Percentiles rank a stretch among this genome's conserved stretches.
Conservation (phyloP, 2,888 invertebrate genomes). For the Hyppa rectilinea region DNA sequence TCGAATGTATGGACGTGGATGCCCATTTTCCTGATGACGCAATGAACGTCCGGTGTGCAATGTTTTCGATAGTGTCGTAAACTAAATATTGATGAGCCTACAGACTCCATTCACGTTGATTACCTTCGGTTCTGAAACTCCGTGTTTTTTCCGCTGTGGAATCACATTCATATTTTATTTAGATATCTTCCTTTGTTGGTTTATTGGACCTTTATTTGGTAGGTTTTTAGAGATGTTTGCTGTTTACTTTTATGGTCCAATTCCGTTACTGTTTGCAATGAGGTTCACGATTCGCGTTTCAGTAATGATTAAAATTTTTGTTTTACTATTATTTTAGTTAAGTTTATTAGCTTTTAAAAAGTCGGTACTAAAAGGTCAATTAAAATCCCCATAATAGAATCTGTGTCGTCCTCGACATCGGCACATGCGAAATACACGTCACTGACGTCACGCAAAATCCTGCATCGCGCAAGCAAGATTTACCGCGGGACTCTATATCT, state of each 20-base stretch:
- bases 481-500: too few relatives aligned
- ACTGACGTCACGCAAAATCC: too few relatives aligned
- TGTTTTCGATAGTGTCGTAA: slow-evolving; percentile 35
- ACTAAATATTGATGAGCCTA: slow-evolving; percentile 54
- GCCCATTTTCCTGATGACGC: slow-evolving; percentile 30
- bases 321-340: too few relatives aligned
- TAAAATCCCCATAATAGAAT: too few relatives aligned
- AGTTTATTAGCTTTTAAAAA: neutral
- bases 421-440: too few relatives aligned
- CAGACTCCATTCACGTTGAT: slow-evolving; percentile 45
- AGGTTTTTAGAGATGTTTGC: slow-evolving; percentile 1
- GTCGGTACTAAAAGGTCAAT: neutral
- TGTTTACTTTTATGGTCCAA: slow-evolving; percentile 9
- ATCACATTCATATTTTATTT: slow-evolving; percentile 46
- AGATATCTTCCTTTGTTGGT: slow-evolving; percentile 36
- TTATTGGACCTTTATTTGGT: slow-evolving; percentile 7
- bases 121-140: slow-evolving; percentile 23
- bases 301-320: neutral
- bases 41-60: slow-evolving; percentile 15
- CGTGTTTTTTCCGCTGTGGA: slow-evolving; percentile 40
- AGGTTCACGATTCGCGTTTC: neutral
- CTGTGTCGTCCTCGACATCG: too few relatives aligned
- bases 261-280: neutral
- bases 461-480: too few relatives aligned
- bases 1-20: neutral